Evolutionary conservation across 2,113 vertebrate species (phyloP), one percentile per base, ranked within the genome.

Genomic region (Xenopus laevis): DNA sequence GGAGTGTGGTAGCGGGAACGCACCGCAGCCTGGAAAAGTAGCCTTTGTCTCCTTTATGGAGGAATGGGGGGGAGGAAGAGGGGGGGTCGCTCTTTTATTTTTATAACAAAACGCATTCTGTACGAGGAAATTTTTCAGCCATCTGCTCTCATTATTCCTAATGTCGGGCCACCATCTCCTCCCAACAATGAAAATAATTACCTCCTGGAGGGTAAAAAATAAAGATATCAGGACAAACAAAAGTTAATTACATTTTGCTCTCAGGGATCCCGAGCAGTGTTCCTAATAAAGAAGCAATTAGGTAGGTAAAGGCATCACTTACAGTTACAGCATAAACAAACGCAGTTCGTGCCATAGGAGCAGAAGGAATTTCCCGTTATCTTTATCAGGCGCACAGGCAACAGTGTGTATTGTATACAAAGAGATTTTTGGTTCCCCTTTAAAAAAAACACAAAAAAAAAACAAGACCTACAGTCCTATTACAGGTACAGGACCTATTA

Each of bases 61-160:
- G 83, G 83, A 79, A 82, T 87, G 8, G 15, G 13, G 17, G 15
- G 53, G 17, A 13, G 17, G 17, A n/a, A n/a, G 17, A 7, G 53
- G 17, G 53, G 53, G 47, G 47, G 71, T 68, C 77, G 67, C 57
- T 71, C 33, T 78, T 85, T 85, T 82, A 78, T 82, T 84, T 83
- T 44, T 71, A 77, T 84, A 44, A 63, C 66, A 46, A 55, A 70
- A 70, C 7, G 16, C 65, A 50, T 67, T 67, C 58, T 61, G 20
- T 23, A 40, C 44, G 13, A 33, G 33, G 46, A 60, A 7, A 23
- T 50, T 50, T 40, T 84, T 78, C 82, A 82, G 79, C 86, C 89
- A 87, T 89, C 89, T 90, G 87, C 82, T 91, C 86, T 88, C 87
- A 88, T 88, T 89, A 85, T 83, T 87, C 81, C 81, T 85, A 83